Base-by-base conservation (phyloP, 2,797 vertebrate species). In the Pseudocheirus occidentalis region DNA sequence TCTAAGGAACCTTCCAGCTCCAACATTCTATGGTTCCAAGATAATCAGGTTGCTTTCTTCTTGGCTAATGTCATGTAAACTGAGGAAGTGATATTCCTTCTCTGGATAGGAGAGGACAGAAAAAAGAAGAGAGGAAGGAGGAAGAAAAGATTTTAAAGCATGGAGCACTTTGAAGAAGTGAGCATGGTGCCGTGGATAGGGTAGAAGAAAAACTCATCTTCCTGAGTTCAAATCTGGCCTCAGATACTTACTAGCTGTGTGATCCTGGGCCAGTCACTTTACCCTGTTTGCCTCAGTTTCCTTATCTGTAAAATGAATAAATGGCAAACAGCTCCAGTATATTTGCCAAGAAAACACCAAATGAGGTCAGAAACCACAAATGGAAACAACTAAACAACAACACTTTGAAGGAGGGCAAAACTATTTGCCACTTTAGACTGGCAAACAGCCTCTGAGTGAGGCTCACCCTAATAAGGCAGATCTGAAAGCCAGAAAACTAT, bases 21-120 rank as follows among this genome's bases (percentile, higher is more conserved):
- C 3, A 73, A 66, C 40, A 50, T 95, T 93, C 27, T 87, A 87
- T 28, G 91, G 59, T 50, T 87, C 90, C 56, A n/a, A 89, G 93
- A 93, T 95, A 95, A 87, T 4, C 0, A 0, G 73, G 21, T 81
- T 81, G 66, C 40, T 81, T 46, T 24, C 40, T 81, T 81, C 73
- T 81, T 46, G 73, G 21, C 40, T 87, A 87, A 87, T 27, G 40
- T 46, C 24, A 87, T 27, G 40, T 27, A 27, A 50, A 87, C 21
- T 87, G 73, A 87, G 40, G 40, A 87, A 87, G 13, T 27, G 28
- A 24, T 21, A 50, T 16, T 87, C 40, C 73, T 46, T 87, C 46
- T 81, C 27, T 27, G 91, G 90, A 58, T 57, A 58, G 9, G 3
- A 55, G 24, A 18, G 40, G 52, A 54, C 34, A 92, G 66, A 31